These are phyloP conservation scores for Digitonthophagus gazella DNA, from an alignment of 2,888 invertebrate species.

Conservation along the genomic window DNA sequence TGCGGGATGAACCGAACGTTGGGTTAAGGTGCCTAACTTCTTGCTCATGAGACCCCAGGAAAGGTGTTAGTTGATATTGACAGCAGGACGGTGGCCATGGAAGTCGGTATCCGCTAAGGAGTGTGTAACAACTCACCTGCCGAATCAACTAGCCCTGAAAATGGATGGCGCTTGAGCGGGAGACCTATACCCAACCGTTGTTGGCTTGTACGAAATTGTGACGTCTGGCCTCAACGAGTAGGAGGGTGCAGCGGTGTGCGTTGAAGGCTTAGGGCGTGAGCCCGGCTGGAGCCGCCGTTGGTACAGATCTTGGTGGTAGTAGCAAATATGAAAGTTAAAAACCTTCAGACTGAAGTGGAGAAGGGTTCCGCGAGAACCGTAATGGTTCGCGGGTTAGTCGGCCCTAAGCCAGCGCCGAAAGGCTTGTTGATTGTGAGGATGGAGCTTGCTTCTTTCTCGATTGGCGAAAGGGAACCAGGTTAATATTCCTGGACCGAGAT, in stretches of 20 bases:
- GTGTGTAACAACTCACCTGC: slow-evolving; percentile 58
- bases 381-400: slow-evolving; percentile 60
- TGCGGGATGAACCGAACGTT: slow-evolving; percentile 73
- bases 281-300: slow-evolving; percentile 56
- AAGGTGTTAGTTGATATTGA: slow-evolving; percentile 57
- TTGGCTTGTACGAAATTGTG: slow-evolving; percentile 48
- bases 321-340: slow-evolving; percentile 68
- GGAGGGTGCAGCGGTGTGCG: slow-evolving; percentile 58
- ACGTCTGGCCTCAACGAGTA: slow-evolving; percentile 62
- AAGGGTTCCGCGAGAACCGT: slow-evolving; percentile 65
- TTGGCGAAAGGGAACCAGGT: slow-evolving; percentile 60
- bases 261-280: slow-evolving; percentile 59
- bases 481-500: slow-evolving; percentile 59
- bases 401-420: slow-evolving; percentile 59
- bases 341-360: slow-evolving; percentile 61
- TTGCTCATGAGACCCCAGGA: slow-evolving; percentile 62
- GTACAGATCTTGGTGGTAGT: slow-evolving; percentile 64
- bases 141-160: slow-evolving; percentile 64
- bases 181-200: slow-evolving; percentile 53
- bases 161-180: slow-evolving; percentile 63
- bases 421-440: slow-evolving; percentile 33
- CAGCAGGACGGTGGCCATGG: slow-evolving; percentile 74
- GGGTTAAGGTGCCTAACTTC: slow-evolving; percentile 66
- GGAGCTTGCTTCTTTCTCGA: slow-evolving; percentile 46
- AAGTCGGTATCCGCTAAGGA: slow-evolving; percentile 69